These are phyloP conservation scores for Hylyphantes graminicola DNA, from an alignment of 1,140 invertebrate genomes.

Conservation along the genomic window DNA sequence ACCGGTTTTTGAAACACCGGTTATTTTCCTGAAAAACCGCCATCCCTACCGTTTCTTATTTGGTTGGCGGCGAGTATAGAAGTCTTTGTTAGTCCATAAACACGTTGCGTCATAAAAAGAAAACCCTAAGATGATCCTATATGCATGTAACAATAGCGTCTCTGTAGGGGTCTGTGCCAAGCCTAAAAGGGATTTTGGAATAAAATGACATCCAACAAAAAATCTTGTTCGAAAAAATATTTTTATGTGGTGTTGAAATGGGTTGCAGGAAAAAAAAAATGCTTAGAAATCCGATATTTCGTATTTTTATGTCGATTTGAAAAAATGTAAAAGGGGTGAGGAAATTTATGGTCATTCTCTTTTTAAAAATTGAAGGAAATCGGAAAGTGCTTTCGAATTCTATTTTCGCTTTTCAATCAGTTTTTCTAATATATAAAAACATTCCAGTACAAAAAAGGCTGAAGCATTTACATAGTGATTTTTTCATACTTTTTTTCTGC, in stretches of 20 bases:
- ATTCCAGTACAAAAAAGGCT: no score
- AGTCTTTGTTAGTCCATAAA: slow-evolving; percentile 53
- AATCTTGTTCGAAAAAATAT: slow-evolving; percentile 50
- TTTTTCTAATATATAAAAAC: neutral
- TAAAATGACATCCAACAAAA: slow-evolving; percentile 42
- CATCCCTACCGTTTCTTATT: no score
- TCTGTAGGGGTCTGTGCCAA: slow-evolving; percentile 18
- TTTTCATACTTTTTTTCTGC: no score
- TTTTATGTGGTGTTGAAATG: slow-evolving; percentile 40
- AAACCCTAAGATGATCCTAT: slow-evolving; percentile 27
- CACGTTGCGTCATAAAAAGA: slow-evolving; percentile 18
- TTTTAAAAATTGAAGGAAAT: slow-evolving; percentile 39
- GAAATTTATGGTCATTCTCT: slow-evolving; percentile 58
- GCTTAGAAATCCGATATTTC: slow-evolving; percentile 52
- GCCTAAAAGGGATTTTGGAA: slow-evolving; percentile 14
- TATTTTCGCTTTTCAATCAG: slow-evolving; percentile 34
- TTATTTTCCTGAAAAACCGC: no score
- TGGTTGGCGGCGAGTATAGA: no score
- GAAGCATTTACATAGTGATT: no score
- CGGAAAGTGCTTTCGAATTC: slow-evolving; percentile 34
- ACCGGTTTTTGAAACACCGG: no score
- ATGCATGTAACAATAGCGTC: slow-evolving; percentile 39
- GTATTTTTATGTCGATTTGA: slow-evolving; percentile 50
- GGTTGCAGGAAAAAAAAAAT: slow-evolving; percentile 12
- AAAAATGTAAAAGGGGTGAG: slow-evolving; percentile 30